A percentile compares a stretch with the other conserved stretches of the same genome.
Evolutionary conservation across 1,140 invertebrate species (phyloP).

Genomic region (Tetramorium simillimum): DNA sequence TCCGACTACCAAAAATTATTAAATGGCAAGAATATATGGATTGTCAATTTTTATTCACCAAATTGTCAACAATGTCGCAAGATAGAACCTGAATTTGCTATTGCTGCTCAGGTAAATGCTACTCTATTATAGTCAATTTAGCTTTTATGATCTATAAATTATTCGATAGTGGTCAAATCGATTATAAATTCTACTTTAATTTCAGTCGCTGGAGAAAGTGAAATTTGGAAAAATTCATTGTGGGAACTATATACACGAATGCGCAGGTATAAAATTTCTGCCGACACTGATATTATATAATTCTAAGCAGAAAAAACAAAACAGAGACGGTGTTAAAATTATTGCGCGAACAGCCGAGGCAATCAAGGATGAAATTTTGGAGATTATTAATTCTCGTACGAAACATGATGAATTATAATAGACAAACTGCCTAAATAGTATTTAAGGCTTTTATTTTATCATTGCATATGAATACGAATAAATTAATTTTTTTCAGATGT

Average conservation of each 20-base stretch:
- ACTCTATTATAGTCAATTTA: slow-evolving; percentile 24
- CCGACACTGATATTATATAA: slow-evolving; percentile 85
- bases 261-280: slow-evolving; percentile 85
- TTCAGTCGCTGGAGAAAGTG: slow-evolving; percentile 86
- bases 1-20: slow-evolving; percentile 83
- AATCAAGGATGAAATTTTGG: slow-evolving; percentile 67
- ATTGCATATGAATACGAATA: background rate
- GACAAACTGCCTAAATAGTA: slow-evolving; percentile 6
- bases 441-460: slow-evolving; percentile 20
- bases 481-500: background rate
- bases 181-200: slow-evolving; percentile 56
- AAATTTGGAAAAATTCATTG: slow-evolving; percentile 87
- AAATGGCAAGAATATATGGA: slow-evolving; percentile 85
- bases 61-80: slow-evolving; percentile 91
- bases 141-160: background rate
- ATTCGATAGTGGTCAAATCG: background rate
- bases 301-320: slow-evolving; percentile 52
- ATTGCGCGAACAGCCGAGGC: slow-evolving; percentile 57
- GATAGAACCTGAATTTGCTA: slow-evolving; percentile 90
- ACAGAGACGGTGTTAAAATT: slow-evolving; percentile 65
- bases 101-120: slow-evolving; percentile 87
- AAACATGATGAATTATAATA: slow-evolving; percentile 60
- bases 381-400: slow-evolving; percentile 18
- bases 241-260: slow-evolving; percentile 82
- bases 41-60: slow-evolving; percentile 91